Conservation (phyloP, 1,140 invertebrate genomes). For the Drosophila fuyamai region DNA sequence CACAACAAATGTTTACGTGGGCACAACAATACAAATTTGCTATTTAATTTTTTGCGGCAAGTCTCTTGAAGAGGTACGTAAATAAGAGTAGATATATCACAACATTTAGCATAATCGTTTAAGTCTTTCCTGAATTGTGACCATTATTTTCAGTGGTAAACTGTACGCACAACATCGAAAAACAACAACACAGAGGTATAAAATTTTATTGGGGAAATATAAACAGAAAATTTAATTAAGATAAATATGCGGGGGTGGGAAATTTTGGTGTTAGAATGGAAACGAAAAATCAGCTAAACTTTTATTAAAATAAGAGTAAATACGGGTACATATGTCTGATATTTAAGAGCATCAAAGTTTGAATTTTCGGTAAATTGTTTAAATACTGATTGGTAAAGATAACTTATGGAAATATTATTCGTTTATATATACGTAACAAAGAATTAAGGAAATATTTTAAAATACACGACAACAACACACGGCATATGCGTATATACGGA, state of each 20-base stretch:
- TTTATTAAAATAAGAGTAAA: conserved; percentile 10
- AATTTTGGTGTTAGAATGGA: conserved; percentile 25
- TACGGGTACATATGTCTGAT: conserved; percentile 1
- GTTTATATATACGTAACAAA: conserved; percentile 6
- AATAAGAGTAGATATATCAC: conserved; percentile 46
- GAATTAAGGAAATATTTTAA: conserved; percentile 39
- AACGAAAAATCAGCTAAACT: conserved; percentile 16
- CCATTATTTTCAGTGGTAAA: conserved; percentile 36
- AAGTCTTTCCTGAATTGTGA: conserved; percentile 23
- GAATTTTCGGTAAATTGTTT: conserved; percentile 1
- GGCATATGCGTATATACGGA: conserved; percentile 35
- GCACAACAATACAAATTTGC: conserved; percentile 56
- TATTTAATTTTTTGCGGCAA: conserved; percentile 12
- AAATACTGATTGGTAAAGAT: neutral
- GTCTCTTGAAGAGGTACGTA: conserved; percentile 18
- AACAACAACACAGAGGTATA: conserved; percentile 80
- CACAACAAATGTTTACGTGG: conserved; percentile 69
- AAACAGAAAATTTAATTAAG: conserved; percentile 29
- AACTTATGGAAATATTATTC: conserved; percentile 1
- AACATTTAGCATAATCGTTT: conserved; percentile 56
- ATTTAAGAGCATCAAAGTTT: conserved; percentile 50
- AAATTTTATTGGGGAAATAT: conserved; percentile 57
- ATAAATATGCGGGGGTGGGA: conserved; percentile 2
- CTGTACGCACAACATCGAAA: conserved; percentile 73
- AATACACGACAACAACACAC: conserved; percentile 44